phyloP scores from a whole-genome alignment of 2,888 invertebrate genomes.

The Silvanus unidentatus region DNA sequence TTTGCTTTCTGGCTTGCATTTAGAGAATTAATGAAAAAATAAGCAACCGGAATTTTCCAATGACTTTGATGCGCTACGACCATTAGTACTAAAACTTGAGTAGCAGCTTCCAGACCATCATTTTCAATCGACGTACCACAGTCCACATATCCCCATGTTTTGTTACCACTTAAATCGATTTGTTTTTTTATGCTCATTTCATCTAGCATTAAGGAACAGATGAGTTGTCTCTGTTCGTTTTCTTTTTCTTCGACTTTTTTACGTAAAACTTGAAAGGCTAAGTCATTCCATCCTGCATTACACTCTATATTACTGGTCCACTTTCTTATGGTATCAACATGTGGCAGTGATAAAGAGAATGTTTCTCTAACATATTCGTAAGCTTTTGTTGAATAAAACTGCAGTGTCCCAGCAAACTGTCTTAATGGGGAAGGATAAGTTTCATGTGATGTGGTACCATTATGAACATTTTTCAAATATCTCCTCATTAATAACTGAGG shows the following conservation, averaged over 20 bases:
- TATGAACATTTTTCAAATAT: conserved; percentile 7
- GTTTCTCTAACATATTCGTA: conserved; percentile 13
- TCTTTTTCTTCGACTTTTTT: conserved; percentile 8
- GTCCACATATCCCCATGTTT: conserved; percentile 17
- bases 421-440: conserved; percentile 8
- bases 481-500: conserved; percentile 8
- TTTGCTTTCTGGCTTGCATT: conserved; percentile 17
- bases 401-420: conserved; percentile 13
- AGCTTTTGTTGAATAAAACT: conserved; percentile 15
- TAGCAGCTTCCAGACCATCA: conserved; percentile 15
- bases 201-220: conserved; percentile 19
- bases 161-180: conserved; percentile 18
- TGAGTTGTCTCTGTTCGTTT: background rate
- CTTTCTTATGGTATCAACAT: conserved; percentile 10
- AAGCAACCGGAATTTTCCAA: conserved; percentile 26
- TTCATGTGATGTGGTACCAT: conserved; percentile 3
- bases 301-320: conserved; percentile 9
- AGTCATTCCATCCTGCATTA: conserved; percentile 4
- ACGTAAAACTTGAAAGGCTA: conserved; percentile 9
- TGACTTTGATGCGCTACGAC: conserved; percentile 18
- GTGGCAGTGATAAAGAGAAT: conserved; percentile 10
- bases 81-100: conserved; percentile 23
- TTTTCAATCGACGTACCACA: conserved; percentile 11
- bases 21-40: conserved; percentile 21
- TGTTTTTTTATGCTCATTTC: conserved; percentile 23